phyloP scores from a whole-genome alignment of 2,797 vertebrate species.

The Erpetoichthys calabaricus region DNA sequence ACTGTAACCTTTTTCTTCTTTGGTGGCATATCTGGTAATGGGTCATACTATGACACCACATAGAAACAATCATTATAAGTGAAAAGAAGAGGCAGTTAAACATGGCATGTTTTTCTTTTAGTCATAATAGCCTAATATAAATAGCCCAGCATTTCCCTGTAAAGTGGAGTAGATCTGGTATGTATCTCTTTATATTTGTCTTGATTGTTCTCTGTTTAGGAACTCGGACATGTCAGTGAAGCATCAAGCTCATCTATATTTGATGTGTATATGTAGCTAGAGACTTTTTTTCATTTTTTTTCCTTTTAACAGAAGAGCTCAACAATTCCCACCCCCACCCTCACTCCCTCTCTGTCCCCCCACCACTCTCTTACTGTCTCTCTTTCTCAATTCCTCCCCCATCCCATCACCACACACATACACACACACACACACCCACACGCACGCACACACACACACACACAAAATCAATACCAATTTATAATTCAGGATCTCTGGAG shows the following conservation, averaged over 20 bases:
- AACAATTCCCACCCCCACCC: slow-evolving; percentile 14
- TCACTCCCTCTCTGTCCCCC: background rate
- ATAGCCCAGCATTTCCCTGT: background rate
- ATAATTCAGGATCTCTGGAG: slow-evolving; percentile 65
- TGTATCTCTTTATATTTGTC: background rate
- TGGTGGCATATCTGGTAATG: too few species aligned
- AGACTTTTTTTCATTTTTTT: slow-evolving; percentile 5
- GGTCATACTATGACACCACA: too few species aligned
- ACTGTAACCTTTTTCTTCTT: too few species aligned
- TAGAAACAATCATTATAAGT: too few species aligned
- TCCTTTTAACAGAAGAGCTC: background rate
- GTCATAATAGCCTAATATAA: too few species aligned
- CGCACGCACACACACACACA: slow-evolving; percentile 35
- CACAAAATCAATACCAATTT: slow-evolving; percentile 62
- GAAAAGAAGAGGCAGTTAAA: too few species aligned
- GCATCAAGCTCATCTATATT: slow-evolving; percentile 35
- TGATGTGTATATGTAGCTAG: slow-evolving; percentile 21
- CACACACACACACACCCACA: slow-evolving; percentile 28
- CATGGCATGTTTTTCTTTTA: too few species aligned
- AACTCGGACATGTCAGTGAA: slow-evolving; percentile 10
- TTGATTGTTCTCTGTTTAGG: slow-evolving; percentile 14
- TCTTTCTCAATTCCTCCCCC: slow-evolving; percentile 9
- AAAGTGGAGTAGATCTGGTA: background rate
- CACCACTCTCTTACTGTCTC: slow-evolving; percentile 1
- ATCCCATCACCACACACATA: slow-evolving; percentile 22